phyloP scores from a whole-genome alignment of 2,888 invertebrate species.

The Melinaea menophilus region DNA sequence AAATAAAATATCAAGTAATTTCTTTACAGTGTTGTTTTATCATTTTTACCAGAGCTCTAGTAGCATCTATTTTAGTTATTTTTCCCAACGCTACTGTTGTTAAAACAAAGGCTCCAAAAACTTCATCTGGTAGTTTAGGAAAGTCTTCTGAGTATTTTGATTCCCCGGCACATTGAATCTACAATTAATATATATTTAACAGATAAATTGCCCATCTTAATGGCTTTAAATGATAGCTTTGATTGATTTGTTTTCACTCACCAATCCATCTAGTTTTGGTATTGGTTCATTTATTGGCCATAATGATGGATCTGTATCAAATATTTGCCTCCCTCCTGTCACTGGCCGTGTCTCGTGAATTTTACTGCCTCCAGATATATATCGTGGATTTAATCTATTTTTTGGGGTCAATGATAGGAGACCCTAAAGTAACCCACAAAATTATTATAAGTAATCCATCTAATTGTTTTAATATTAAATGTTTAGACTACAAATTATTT shows the following conservation, averaged over 20 bases:
- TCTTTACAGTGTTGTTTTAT: neutral
- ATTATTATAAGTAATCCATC: neutral
- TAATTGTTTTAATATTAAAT: neutral
- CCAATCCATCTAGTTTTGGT: constrained; percentile 78
- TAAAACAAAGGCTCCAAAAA: constrained; percentile 81
- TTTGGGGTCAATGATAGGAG: constrained; percentile 68
- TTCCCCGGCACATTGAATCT: constrained; percentile 81
- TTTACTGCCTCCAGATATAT: constrained; percentile 61
- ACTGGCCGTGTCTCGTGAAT: constrained; percentile 69
- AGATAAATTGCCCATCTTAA: no score
- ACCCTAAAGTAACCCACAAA: constrained; percentile 52
- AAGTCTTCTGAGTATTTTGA: constrained; percentile 82
- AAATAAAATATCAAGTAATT: neutral
- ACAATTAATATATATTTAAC: no score
- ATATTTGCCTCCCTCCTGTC: constrained; percentile 78
- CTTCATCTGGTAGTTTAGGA: constrained; percentile 76
- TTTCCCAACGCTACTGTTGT: constrained; percentile 61
- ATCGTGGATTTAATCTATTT: constrained; percentile 50
- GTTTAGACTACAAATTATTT: no score
- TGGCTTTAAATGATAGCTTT: no score
- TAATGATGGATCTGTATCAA: constrained; percentile 74
- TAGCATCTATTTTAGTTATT: constrained; percentile 78
- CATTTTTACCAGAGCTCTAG: constrained; percentile 78
- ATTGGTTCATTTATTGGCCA: constrained; percentile 83
- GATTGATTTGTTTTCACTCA: constrained; percentile 27